Percentiles rank a stretch among this genome's conserved stretches.
Conservation (phyloP, 2,797 vertebrate genomes). For the Pteropus rufus region DNA sequence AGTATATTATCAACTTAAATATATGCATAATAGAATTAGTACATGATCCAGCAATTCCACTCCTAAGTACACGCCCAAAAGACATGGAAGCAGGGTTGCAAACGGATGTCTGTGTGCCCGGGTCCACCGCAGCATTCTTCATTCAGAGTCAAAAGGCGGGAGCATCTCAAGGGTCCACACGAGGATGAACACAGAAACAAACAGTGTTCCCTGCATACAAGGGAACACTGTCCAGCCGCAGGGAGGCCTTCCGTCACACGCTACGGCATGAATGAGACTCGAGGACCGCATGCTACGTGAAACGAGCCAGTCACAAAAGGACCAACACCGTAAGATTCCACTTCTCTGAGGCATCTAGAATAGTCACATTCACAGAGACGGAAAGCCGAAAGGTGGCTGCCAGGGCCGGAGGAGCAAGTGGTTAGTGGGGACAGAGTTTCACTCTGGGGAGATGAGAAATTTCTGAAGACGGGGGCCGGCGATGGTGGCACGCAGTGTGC, state of each 20-base stretch:
- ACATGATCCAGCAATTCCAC: neutral
- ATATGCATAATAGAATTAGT: neutral
- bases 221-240: neutral
- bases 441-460: neutral
- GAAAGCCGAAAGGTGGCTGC: neutral
- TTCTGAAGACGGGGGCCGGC: neutral
- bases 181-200: neutral
- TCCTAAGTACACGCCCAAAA: neutral
- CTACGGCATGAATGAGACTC: neutral
- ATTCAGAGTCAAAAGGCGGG: neutral
- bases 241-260: neutral
- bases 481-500: neutral
- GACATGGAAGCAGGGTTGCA: neutral
- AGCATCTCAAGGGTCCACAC: neutral
- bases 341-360: neutral
- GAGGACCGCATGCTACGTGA: neutral
- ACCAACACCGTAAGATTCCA: neutral
- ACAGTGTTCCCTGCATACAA: too few relatives aligned
- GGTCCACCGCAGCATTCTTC: neutral
- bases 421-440: neutral
- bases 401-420: neutral
- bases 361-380: neutral
- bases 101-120: neutral
- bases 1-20: neutral
- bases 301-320: neutral